Percentiles rank a stretch among this genome's conserved stretches.
phyloP scores from a whole-genome alignment of 2,113 vertebrate species.

The Pimephales promelas region DNA sequence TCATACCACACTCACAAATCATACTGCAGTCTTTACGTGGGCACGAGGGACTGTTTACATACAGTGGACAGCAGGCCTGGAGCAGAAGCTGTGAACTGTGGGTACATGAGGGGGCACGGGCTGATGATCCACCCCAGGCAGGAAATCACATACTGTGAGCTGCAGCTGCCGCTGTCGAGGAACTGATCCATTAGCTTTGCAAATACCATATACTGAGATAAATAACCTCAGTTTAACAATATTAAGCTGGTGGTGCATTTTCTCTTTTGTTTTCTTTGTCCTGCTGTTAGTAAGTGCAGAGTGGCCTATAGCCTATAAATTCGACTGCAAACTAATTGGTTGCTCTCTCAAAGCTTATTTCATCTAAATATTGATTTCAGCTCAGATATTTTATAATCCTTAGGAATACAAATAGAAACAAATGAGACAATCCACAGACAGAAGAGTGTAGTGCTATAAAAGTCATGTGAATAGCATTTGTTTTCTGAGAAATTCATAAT shows the following conservation, averaged over 20 bases:
- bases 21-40: background rate
- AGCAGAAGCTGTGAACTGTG: conserved; percentile 30
- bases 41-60: background rate
- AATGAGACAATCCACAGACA: background rate
- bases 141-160: conserved; percentile 30
- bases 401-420: background rate
- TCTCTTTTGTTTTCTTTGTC: background rate
- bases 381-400: background rate
- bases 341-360: background rate
- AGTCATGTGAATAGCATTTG: background rate
- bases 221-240: background rate
- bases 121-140: conserved; percentile 22
- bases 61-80: conserved; percentile 16
- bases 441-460: background rate
- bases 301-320: background rate
- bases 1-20: background rate
- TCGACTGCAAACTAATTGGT: background rate
- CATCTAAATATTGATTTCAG: background rate
- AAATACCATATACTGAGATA: conserved; percentile 5
- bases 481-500: background rate
- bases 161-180: conserved; percentile 21
- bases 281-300: background rate
- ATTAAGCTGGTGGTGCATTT: background rate
- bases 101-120: background rate
- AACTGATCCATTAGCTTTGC: background rate